Base-by-base conservation (phyloP, 2,797 vertebrate genomes). In the Buphagus erythrorhynchus region DNA sequence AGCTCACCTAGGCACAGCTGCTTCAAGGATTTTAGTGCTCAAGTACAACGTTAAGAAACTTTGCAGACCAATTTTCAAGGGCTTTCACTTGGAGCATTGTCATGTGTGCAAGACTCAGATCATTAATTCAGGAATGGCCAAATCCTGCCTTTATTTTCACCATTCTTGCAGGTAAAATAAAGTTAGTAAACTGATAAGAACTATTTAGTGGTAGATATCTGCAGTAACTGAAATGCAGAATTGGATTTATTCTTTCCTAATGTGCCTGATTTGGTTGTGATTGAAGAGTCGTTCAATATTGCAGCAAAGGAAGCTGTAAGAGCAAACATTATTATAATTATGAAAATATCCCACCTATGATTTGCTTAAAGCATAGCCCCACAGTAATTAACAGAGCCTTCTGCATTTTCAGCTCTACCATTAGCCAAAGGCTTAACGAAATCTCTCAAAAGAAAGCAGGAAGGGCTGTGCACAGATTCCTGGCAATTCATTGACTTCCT, bases 401-500 rank as follows among this genome's bases (percentile, higher is more conserved):
- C 72, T 2, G 10, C 54, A 35, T 80, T 96, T 95, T 88, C 65
- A 88, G 61, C 58, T 72, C 54, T 91, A 43, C 79, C 21, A 7
- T 69, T 66, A 75, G 55, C 66, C 48, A 94, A 49, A 94, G 31
- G 31, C 36, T 91, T 57, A 76, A 76, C 0, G 0, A 95, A 96
- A 94, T 45, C 36, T 80, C 87, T 84, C 62, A 72, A 82, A 89
- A 95, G 82, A 82, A 93, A 92, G 89, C 87, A 95, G 95, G 94
- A 96, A 94, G 95, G 81, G 89, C 86, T 89, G 87, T 91, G 54
- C 11, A 4, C 62, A 52, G 69, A 81, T 68, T 75, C 90, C 74
- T 85, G 63, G 55, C 88, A 91, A 96, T 91, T 97, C 88, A 96
- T 26, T 74, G 61, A 89, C 87, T 96, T 96, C 88, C 95, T 94